Evolutionary conservation across 1,140 invertebrate species (phyloP).

Genomic region (Brachionus sp.): DNA sequence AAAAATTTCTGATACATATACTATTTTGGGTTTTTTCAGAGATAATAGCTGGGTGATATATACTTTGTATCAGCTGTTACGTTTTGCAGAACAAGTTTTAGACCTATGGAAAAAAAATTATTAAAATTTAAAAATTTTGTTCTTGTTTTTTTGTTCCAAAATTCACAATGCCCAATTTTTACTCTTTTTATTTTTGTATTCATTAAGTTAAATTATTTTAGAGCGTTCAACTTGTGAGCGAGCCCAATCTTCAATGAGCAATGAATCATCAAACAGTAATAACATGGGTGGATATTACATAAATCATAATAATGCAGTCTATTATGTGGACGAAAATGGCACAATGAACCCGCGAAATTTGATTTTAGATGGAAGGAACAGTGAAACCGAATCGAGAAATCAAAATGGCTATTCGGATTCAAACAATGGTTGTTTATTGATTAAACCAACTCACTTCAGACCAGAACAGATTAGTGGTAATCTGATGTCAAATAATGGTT

Average conservation of each 20-base stretch:
- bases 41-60: too few species aligned
- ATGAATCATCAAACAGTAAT: constrained; percentile 42
- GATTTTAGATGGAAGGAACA: background rate
- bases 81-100: too few species aligned
- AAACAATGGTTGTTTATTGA: background rate
- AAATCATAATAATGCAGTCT: constrained; percentile 42
- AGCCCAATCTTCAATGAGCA: constrained; percentile 13
- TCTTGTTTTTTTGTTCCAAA: too few species aligned
- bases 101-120: too few species aligned
- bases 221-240: background rate
- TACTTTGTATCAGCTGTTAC: too few species aligned
- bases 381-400: background rate
- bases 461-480: background rate
- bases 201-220: background rate
- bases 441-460: background rate
- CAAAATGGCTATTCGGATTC: background rate
- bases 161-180: too few species aligned
- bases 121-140: too few species aligned
- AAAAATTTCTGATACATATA: too few species aligned
- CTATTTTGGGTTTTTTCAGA: too few species aligned
- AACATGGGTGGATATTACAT: constrained; percentile 24
- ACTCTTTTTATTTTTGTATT: background rate
- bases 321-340: constrained; percentile 28
- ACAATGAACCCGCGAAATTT: constrained; percentile 1
- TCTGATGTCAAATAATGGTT: background rate